A percentile compares a stretch with the other conserved stretches of the same genome.
Evolutionary conservation across 2,113 vertebrate genomes (phyloP).

Genomic region (Hymenochirus boettgeri): DNA sequence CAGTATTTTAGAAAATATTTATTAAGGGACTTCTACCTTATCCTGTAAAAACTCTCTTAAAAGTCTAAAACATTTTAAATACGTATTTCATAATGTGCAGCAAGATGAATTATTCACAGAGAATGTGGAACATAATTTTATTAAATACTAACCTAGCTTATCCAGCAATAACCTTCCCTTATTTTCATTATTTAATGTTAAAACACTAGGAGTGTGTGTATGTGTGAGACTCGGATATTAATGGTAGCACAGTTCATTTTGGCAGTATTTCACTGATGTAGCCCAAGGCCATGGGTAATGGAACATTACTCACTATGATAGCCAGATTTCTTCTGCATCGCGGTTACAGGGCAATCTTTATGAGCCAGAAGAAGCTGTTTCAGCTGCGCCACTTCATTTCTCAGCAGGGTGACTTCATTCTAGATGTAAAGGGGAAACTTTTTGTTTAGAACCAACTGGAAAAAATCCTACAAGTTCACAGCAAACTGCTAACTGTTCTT

Average conservation of each 20-base stretch:
- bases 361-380: slow-evolving; percentile 99
- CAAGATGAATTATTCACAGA: slow-evolving; percentile 7
- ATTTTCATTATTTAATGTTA: slow-evolving; percentile 50
- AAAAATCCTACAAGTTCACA: slow-evolving; percentile 49
- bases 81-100: slow-evolving; percentile 24
- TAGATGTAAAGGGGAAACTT: slow-evolving; percentile 70
- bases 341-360: slow-evolving; percentile 99
- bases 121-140: slow-evolving; percentile 29
- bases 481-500: slow-evolving; percentile 51
- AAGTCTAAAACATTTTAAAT: too few relatives aligned
- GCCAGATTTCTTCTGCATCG: slow-evolving; percentile 99
- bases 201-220: slow-evolving; percentile 46
- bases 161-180: slow-evolving; percentile 46
- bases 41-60: too few relatives aligned
- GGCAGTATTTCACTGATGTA: slow-evolving; percentile 64
- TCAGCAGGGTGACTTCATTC: slow-evolving; percentile 98
- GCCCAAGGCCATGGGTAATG: slow-evolving; percentile 79
- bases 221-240: slow-evolving; percentile 48
- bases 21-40: too few relatives aligned
- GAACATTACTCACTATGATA: slow-evolving; percentile 98
- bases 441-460: slow-evolving; percentile 57
- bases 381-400: slow-evolving; percentile 98
- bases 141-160: slow-evolving; percentile 23
- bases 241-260: slow-evolving; percentile 64
- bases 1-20: too few relatives aligned